phyloP scores from a whole-genome alignment of 2,888 invertebrate species.

The Cabera pusaria region DNA sequence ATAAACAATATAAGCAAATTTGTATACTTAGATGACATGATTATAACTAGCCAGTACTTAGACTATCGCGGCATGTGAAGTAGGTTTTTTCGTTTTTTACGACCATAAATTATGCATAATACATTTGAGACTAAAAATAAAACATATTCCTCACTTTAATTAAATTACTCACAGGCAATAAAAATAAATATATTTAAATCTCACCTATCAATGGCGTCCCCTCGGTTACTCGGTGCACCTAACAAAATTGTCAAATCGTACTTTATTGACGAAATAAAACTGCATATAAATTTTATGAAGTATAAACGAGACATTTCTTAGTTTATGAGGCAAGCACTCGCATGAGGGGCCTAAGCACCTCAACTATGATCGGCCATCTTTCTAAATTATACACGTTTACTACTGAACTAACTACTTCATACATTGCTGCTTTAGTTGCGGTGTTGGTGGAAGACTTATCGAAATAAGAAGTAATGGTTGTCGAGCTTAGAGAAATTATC shows the following conservation, averaged over 20 bases:
- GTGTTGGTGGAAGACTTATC: background rate
- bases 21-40: no score
- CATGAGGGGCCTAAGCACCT: conserved; percentile 54
- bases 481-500: conserved; percentile 25
- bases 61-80: no score
- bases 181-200: conserved; percentile 14
- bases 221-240: conserved; percentile 35
- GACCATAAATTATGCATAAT: no score
- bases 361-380: conserved; percentile 25
- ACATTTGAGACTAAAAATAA: no score
- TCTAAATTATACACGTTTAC: conserved; percentile 24
- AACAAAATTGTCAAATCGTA: conserved; percentile 74
- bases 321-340: conserved; percentile 69
- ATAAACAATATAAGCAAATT: no score
- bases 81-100: no score
- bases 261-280: conserved; percentile 76
- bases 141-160: background rate
- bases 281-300: conserved; percentile 82
- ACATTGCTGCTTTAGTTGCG: conserved; percentile 27
- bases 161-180: conserved; percentile 4
- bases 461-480: conserved; percentile 10
- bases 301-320: conserved; percentile 73
- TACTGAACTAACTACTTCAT: background rate
- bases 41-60: no score
- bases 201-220: conserved; percentile 30